Evolutionary conservation across 2,113 vertebrate genomes (phyloP), one percentile per base, ranked within the genome.

Genomic region (Hystrix cristata): DNA sequence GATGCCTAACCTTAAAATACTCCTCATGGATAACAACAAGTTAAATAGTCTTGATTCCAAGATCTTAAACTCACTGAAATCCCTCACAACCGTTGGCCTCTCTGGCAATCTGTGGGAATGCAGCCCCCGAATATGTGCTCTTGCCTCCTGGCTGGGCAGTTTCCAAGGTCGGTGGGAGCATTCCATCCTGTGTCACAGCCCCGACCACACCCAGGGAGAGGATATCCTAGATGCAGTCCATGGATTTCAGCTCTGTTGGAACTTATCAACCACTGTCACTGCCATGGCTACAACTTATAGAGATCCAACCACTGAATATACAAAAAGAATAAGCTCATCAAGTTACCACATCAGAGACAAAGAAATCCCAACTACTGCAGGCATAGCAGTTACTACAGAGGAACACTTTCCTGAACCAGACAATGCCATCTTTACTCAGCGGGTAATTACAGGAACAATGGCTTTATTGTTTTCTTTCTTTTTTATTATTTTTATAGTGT

Each of bases 401-500:
- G 99, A 99, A 98, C 99, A 99, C 97, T 99, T 99, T 97, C 98
- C 98, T 0, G 99, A 99, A 97, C 99, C 99, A 98, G 99, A 99
- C 99, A 99, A 99, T 99, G 99, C 99, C 96, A 99, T 99, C 97
- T 99, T 99, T 99, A 99, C 99, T 98, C 99, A 99, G 96, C 99
- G 99, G 98, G 99, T 99, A 98, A 99, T 99, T 98, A 99, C 99
- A 95, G 99, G 99, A 98, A 99, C 99, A 98, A 99, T 99, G 99
- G 99, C 99, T 98, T 99, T 99, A 98, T 99, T 99, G 97, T 99
- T 99, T 99, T 99, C 99, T 98, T 99, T 99, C 99, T 99, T 99
- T 99, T 99, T 99, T 99, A 99, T 99, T 98, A 99, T 99, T 99
- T 99, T 99, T 98, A 99, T 99, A 99, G 99, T 99, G 98, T 99